Percentiles rank a stretch among this genome's conserved stretches.
Evolutionary conservation across 2,888 invertebrate species (phyloP).

Genomic region (Brachycybe producta): DNA sequence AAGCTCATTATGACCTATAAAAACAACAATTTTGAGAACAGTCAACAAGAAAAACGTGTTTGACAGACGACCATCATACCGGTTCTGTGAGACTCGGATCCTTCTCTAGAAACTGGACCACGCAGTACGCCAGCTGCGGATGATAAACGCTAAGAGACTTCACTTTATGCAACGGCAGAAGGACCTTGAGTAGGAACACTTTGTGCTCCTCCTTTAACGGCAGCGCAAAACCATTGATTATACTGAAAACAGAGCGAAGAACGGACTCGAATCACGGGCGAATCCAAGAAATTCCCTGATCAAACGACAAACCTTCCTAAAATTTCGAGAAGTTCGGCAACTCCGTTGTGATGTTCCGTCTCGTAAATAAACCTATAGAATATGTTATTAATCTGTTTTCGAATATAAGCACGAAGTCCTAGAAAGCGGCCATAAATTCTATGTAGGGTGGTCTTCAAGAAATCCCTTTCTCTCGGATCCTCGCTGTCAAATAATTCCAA

Average conservation of each 20-base stretch:
- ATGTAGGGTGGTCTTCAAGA: conserved; percentile 96
- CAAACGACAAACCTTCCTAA: conserved; percentile 63
- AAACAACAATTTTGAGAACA: conserved; percentile 11
- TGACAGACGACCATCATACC: conserved; percentile 33
- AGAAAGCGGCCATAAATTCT: conserved; percentile 99
- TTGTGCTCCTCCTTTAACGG: conserved; percentile 99
- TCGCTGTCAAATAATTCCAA: conserved; percentile 98
- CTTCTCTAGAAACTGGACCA: conserved; percentile 99
- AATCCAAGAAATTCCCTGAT: neutral
- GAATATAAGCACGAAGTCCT: conserved; percentile 94
- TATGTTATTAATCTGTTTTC: conserved; percentile 99
- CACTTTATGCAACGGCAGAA: conserved; percentile 92
- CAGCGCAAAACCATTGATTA: conserved; percentile 98
- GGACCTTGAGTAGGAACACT: conserved; percentile 93
- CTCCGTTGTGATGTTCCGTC: conserved; percentile 98
- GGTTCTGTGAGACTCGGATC: conserved; percentile 96
- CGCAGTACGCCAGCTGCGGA: conserved; percentile 98
- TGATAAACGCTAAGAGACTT: conserved; percentile 96
- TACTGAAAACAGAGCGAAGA: conserved; percentile 47
- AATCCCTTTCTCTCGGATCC: conserved; percentile 97
- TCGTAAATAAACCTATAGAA: conserved; percentile 98
- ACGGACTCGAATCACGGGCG: too few relatives aligned
- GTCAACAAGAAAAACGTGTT: neutral
- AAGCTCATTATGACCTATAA: conserved; percentile 72
- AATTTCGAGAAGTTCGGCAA: conserved; percentile 96